Evolutionary conservation across 2,888 invertebrate genomes (phyloP).

Genomic region (Macrophya alboannulata): DNA sequence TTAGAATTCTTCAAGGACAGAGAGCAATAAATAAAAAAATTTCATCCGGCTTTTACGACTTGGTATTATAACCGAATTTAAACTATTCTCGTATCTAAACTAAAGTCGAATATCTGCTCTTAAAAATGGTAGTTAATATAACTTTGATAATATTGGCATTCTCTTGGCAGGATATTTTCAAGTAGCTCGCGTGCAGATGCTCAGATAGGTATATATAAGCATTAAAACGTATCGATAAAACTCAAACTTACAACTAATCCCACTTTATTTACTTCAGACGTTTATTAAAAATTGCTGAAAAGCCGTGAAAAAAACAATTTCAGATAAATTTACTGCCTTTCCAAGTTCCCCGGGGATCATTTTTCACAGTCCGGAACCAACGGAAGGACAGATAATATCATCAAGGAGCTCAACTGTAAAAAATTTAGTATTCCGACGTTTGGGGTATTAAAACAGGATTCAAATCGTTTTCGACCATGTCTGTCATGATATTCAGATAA

Average conservation of each 20-base stretch:
- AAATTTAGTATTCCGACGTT: neutral
- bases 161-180: neutral
- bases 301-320: constrained; percentile 2
- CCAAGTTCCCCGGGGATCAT: neutral
- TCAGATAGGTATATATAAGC: neutral
- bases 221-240: constrained; percentile 31
- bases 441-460: neutral
- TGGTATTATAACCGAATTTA: neutral
- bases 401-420: neutral
- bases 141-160: neutral
- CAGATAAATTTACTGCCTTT: neutral
- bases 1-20: neutral
- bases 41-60: neutral
- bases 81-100: neutral
- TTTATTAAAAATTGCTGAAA: constrained; percentile 24
- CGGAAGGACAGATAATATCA: constrained; percentile 20
- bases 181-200: constrained; percentile 5
- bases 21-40: neutral
- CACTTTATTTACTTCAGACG: constrained; percentile 18
- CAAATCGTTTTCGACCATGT: neutral
- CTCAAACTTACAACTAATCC: neutral
- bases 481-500: neutral
- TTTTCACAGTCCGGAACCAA: constrained; percentile 12
- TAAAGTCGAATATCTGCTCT: neutral
- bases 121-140: constrained; percentile 2